A percentile compares a stretch with the other conserved stretches of the same genome.
Conservation (phyloP, 2,888 invertebrate species). For the Idaea dimidiata region DNA sequence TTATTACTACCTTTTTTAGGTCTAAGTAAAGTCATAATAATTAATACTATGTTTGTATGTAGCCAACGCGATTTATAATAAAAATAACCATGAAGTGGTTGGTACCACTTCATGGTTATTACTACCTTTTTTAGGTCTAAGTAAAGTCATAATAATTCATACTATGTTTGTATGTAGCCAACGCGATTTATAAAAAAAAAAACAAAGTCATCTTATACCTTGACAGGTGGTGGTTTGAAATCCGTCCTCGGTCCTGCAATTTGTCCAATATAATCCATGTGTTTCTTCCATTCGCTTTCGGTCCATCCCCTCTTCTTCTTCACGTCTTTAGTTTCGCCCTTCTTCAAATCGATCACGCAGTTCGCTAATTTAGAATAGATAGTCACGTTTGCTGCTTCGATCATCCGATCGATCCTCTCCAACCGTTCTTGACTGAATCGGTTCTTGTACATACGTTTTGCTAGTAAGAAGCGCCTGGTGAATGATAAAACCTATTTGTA, state of each 20-base stretch:
- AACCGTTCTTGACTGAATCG: slow-evolving; percentile 53
- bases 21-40: too few relatives aligned
- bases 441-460: slow-evolving; percentile 55
- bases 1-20: too few relatives aligned
- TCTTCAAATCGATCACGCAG: slow-evolving; percentile 59
- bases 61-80: not conserved
- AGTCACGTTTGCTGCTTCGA: slow-evolving; percentile 61
- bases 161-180: not conserved
- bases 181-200: not conserved
- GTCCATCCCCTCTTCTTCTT: slow-evolving; percentile 64
- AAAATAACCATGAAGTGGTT: too few relatives aligned
- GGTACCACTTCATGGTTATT: too few relatives aligned
- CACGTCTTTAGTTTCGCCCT: slow-evolving; percentile 49
- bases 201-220: slow-evolving; percentile 33
- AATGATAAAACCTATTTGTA: not conserved
- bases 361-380: slow-evolving; percentile 65
- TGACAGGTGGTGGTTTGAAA: slow-evolving; percentile 40
- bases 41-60: not conserved
- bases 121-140: too few relatives aligned
- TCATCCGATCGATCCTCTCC: slow-evolving; percentile 59
- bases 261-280: slow-evolving; percentile 66
- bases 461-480: slow-evolving; percentile 54
- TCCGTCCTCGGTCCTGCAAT: slow-evolving; percentile 56
- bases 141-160: too few relatives aligned
- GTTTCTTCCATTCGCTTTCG: slow-evolving; percentile 70